A percentile compares a stretch with the other conserved stretches of the same genome.
These are phyloP conservation scores for Pungitius pungitius DNA, from an alignment of 2,113 vertebrate species.

Conservation along the genomic window DNA sequence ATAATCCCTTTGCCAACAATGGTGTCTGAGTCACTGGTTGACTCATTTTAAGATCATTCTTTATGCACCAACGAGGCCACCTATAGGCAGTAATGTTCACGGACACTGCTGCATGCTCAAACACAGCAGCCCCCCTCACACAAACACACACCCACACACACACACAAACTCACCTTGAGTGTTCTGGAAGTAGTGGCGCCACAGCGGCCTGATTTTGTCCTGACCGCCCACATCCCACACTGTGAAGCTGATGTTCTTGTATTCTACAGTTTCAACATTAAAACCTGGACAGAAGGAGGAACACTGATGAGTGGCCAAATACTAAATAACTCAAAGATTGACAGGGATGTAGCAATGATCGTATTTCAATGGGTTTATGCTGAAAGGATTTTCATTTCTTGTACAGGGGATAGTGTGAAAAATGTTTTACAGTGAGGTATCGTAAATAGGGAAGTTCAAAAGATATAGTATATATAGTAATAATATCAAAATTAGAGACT, in stretches of 20 bases:
- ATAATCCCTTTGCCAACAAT: slow-evolving; percentile 46
- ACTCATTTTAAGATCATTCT: slow-evolving; percentile 26
- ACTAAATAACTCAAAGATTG: neutral
- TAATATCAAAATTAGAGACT: neutral
- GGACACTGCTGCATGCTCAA: neutral
- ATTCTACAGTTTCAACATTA: slow-evolving; percentile 98
- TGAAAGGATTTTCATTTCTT: neutral
- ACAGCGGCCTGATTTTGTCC: slow-evolving; percentile 98
- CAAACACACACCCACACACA: too few species aligned
- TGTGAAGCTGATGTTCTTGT: slow-evolving; percentile 99
- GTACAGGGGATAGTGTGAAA: neutral
- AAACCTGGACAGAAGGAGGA: slow-evolving; percentile 83
- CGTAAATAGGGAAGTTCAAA: neutral
- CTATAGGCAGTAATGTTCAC: slow-evolving; percentile 38
- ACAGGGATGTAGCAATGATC: neutral
- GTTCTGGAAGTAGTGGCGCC: slow-evolving; percentile 99
- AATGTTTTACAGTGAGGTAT: neutral
- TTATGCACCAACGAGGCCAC: slow-evolving; percentile 33
- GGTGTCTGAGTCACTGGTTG: slow-evolving; percentile 40
- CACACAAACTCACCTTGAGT: slow-evolving; percentile 88
- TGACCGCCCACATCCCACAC: slow-evolving; percentile 99
- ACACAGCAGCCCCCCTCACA: too few species aligned
- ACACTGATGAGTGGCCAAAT: neutral
- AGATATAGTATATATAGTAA: too few species aligned
- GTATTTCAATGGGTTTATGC: neutral